Evolutionary conservation across 2,888 invertebrate species (phyloP), one percentile per base, ranked within the genome.

Genomic region (Holacanthella duospinosa): DNA sequence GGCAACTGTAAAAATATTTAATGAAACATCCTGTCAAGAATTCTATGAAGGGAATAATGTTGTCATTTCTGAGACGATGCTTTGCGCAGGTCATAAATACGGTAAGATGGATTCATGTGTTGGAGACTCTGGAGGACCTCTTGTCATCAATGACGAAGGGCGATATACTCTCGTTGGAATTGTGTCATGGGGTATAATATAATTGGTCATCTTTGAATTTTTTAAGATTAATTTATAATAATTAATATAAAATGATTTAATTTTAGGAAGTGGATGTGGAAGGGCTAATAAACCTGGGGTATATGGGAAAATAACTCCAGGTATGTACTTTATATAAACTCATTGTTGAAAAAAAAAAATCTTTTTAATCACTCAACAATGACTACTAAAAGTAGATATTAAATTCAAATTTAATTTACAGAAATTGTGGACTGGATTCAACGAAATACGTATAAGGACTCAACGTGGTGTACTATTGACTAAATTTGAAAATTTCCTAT

Each of bases 41-140:
- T 62, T 69, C 24, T 70, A 70, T 58, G 53, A 64, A 26, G 62
- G 64, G n/a, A 64, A 64, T 43, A 65, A 67, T 19, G 64, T 68
- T 27, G 63, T 66, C 43, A 64, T 69, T 25, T 69, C 70, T 1
- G 56, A 63, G 2, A 62, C 60, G 43, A 72, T 72, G 72, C 61
- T 71, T 24, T 72, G 72, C 61, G 72, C 69, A 48, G 72, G 72
- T 12, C 64, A 68, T 60, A 36, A 65, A 2, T 61, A 65, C 55
- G 71, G 70, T 26, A 61, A 63, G 29, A 64, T 64, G 62, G 72
- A 72, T 58, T 66, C 68, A 44, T 72, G 72, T 61, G 69, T 69
- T 24, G 79, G 79, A 12, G 79, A 79, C 72, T 77, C 77, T 26
- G 78, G 78, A 16, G 78, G 78, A 1, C 77, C 77, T 1, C 66